Percentiles rank a stretch among this genome's conserved stretches.
phyloP scores from a whole-genome alignment of 1,140 invertebrate genomes.

The Penaeus chinensis region DNA sequence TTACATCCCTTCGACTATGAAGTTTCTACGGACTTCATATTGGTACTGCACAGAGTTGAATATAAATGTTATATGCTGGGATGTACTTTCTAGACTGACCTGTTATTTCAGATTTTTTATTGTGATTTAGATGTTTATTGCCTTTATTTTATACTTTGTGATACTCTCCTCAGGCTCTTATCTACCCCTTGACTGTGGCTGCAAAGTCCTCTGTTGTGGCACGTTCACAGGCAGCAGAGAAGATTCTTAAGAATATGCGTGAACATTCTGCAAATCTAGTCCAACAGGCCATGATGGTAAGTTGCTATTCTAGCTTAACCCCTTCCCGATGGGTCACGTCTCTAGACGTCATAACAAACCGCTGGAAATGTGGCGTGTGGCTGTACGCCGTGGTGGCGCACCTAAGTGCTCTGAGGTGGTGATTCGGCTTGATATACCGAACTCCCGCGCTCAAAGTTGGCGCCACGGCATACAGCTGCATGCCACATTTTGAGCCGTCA shows the following conservation, averaged over 20 bases:
- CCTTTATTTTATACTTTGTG: neutral
- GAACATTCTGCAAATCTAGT: constrained; percentile 93
- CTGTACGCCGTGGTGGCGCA: no score
- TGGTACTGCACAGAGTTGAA: neutral
- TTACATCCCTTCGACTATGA: neutral
- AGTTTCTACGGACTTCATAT: neutral
- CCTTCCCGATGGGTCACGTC: neutral
- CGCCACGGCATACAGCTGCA: no score
- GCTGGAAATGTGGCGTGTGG: no score
- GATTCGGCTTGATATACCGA: no score
- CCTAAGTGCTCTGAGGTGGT: no score
- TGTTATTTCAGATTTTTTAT: neutral
- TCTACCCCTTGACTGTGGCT: constrained; percentile 97
- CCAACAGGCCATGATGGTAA: constrained; percentile 87
- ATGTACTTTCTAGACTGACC: neutral
- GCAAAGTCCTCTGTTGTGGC: constrained; percentile 90
- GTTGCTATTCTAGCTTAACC: constrained; percentile 37
- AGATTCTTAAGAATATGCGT: constrained; percentile 94
- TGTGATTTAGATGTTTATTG: neutral
- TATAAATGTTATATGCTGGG: neutral
- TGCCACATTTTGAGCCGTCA: no score
- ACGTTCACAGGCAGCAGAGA: constrained; percentile 91
- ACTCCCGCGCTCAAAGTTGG: no score
- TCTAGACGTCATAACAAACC: no score
- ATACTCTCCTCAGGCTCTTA: constrained; percentile 85